Evolutionary conservation across 2,113 vertebrate genomes (phyloP), one percentile per base, ranked within the genome.

Genomic region (Indri indri): DNA sequence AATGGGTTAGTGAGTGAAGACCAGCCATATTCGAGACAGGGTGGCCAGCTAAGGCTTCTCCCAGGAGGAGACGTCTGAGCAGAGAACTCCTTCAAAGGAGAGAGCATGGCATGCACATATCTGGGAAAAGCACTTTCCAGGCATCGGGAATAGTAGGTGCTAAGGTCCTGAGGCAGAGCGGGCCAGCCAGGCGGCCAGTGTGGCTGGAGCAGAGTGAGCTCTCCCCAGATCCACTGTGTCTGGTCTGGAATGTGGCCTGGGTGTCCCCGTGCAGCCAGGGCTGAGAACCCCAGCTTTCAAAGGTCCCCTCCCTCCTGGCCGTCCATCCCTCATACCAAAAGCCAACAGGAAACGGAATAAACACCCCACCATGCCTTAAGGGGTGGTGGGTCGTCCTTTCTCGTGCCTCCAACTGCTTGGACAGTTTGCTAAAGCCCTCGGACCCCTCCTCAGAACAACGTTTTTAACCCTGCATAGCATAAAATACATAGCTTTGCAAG

Each of bases 171-270:
- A 12, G 34, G 83, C 20, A 59, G 57, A 59, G 6, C 8, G 2
- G 57, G 20, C 8, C 20, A 59, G 57, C 25, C 42, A 30, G 40
- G 81, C 59, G 6, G 57, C 81, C 81, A 20, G 27, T 14, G 59
- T 45, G 59, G 59, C 81, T 34, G 59, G 17, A 11, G 5, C 65
- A 70, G 83, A 5, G 5, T 8, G 82, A 70, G 40, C 81, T 34
- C 27, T 20, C 7, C 68, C 2, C 2, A 45, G 18, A 18, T 27
- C 50, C 10, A 8, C n/a, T n/a, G 54, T 34, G 0, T 6, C 5
- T 8, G n/a, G 12, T 30, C 47, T 40, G 34, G 76, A 32, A 20
- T n/a, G 32, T 22, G 50, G 76, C 2, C 47, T 22, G 20, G 32
- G 32, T 22, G 17, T 54, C 76, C 37, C 70, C 13, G 22, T 42